phyloP scores from a whole-genome alignment of 2,888 invertebrate species.

The Drosophila gaucha region DNA sequence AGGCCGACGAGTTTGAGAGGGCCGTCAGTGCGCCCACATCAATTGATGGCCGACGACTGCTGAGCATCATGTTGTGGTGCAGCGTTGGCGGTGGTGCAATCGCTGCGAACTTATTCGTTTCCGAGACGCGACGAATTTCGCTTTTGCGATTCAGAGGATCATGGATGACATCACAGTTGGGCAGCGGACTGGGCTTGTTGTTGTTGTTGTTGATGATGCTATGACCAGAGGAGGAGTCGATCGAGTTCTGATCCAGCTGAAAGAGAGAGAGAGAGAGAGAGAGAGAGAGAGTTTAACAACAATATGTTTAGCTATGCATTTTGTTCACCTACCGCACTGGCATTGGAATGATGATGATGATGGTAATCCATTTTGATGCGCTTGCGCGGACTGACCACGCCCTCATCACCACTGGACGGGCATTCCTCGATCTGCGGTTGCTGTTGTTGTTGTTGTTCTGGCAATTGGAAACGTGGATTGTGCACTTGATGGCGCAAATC shows the following conservation, averaged over 20 bases:
- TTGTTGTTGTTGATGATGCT: constrained; percentile 2
- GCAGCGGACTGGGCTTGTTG: constrained; percentile 73
- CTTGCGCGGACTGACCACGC: constrained; percentile 88
- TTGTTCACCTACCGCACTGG: constrained; percentile 77
- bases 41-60: constrained; percentile 86
- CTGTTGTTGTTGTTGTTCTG: constrained; percentile 86
- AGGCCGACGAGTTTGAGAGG: constrained; percentile 59
- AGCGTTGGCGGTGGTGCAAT: constrained; percentile 60
- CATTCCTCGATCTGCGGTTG: constrained; percentile 86
- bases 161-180: constrained; percentile 85
- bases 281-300: no score
- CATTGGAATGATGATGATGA: constrained; percentile 85
- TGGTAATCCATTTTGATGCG: constrained; percentile 87
- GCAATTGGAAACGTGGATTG: constrained; percentile 89
- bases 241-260: constrained; percentile 42
- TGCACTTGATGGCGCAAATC: constrained; percentile 88
- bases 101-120: constrained; percentile 75
- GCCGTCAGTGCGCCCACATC: constrained; percentile 84
- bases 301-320: background rate
- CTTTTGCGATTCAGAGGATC: constrained; percentile 83
- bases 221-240: constrained; percentile 49
- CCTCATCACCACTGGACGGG: constrained; percentile 89
- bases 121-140: constrained; percentile 86
- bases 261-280: no score
- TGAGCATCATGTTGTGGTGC: constrained; percentile 77